Base-by-base conservation (phyloP, 2,113 vertebrate genomes). In the Todiramphus chloris region DNA sequence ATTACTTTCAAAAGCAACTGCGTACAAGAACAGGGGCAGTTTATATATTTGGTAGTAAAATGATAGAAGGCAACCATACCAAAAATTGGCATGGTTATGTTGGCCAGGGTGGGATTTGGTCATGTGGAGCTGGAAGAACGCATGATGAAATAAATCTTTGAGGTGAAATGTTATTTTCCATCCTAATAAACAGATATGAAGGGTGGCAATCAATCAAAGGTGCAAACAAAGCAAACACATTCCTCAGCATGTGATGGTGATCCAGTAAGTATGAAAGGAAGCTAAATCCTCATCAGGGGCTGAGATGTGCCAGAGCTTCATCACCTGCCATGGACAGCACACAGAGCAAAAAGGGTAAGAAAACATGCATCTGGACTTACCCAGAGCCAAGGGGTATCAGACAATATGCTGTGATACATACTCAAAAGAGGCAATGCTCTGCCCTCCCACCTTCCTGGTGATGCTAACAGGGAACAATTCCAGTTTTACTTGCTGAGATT, bases 151-250 rank as follows among this genome's bases (percentile, higher is more conserved):
- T 82, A 87, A 37, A 91, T 82, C 82, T 89, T 82, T 76, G 78
- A 96, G 87, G 77, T 91, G 81, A 96, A 95, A 62, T 59, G 70
- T 55, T 87, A 73, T 88, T 96, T 96, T 93, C 84, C 78, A 90
- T 73, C 89, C 74, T 90, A 87, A 75, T 81, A 72, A 91, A 64
- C 35, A 94, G 66, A 76, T 74, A 62, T 9, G 76, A 93, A 82
- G 31, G 37, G 62, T 62, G 62, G 51, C 51, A 72, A 84, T 92
- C 77, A 81, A 91, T 76, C 89, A 93, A 84, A 96, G 74, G 87
- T 84, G 77, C 87, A 68, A 91, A 89, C 2, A 1, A 91, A 77
- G 43, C 73, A 84, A 74, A 43, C 16, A 31, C 78, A 68, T 56
- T 90, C 82, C n/a, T 83, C 0, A 0, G 44, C 39, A 56, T 70